phyloP scores from a whole-genome alignment of 1,140 invertebrate species.

The Lordiphosa collinella region DNA sequence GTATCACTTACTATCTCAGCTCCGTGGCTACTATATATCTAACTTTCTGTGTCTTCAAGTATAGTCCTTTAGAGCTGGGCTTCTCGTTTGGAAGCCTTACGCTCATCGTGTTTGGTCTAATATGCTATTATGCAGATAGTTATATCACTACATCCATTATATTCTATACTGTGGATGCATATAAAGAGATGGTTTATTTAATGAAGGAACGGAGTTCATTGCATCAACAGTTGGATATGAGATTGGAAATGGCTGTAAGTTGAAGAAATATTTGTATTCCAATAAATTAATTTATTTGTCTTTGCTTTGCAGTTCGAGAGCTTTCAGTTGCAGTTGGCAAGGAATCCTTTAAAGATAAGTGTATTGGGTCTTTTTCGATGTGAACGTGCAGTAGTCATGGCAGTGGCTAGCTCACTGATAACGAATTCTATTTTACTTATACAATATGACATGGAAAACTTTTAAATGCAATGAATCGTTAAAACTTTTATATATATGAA shows the following conservation, averaged over 20 bases:
- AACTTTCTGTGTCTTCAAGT: constrained; percentile 10
- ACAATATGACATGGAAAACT: constrained; percentile 33
- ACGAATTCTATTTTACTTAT: constrained; percentile 30
- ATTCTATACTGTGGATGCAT: constrained; percentile 3
- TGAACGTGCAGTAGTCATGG: constrained; percentile 1
- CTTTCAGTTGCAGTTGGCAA: constrained; percentile 40
- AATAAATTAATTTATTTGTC: background rate
- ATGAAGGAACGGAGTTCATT: constrained; percentile 11
- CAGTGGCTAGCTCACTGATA: constrained; percentile 25
- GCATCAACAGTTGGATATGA: constrained; percentile 11
- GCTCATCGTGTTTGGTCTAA: background rate
- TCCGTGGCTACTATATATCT: constrained; percentile 30
- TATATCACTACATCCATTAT: constrained; percentile 7
- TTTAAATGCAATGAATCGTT: background rate
- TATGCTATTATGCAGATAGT: constrained; percentile 18
- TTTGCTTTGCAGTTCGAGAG: constrained; percentile 37
- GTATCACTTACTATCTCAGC: constrained; percentile 11
- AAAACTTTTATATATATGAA: no score
- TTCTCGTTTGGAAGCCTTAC: constrained; percentile 4
- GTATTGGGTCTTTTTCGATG: constrained; percentile 33
- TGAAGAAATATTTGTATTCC: background rate
- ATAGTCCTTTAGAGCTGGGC: background rate
- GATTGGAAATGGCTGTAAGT: constrained; percentile 28
- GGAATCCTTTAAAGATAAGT: constrained; percentile 13
- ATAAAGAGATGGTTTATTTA: constrained; percentile 3